Evolutionary conservation across 2,888 invertebrate species (phyloP).

Genomic region (Taphrorychus bicolor): DNA sequence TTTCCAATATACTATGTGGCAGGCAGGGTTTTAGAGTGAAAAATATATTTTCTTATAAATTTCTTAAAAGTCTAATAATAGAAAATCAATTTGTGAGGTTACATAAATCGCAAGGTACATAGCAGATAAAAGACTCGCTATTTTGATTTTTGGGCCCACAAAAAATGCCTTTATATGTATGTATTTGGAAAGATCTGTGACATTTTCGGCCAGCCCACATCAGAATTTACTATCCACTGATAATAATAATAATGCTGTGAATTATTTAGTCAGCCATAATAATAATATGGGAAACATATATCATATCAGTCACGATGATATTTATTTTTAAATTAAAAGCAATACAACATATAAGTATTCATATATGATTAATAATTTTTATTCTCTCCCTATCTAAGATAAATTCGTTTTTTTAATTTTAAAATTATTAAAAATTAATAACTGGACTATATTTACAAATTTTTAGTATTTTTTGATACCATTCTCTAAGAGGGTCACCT

Average conservation of each 20-base stretch:
- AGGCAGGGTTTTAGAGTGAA: conserved; percentile 49
- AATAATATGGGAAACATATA: conserved; percentile 47
- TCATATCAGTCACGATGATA: conserved; percentile 59
- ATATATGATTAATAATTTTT: conserved; percentile 54
- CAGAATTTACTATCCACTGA: conserved; percentile 23
- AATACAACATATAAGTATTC: conserved; percentile 62
- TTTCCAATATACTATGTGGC: conserved; percentile 49
- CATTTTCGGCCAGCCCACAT: conserved; percentile 19
- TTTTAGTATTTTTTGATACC: conserved; percentile 51
- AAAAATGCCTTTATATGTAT: too few relatives aligned
- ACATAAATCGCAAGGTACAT: conserved; percentile 58
- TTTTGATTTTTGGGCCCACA: neutral
- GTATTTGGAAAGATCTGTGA: neutral
- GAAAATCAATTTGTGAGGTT: conserved; percentile 42
- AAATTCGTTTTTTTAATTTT: conserved; percentile 62
- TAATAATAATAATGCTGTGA: conserved; percentile 41
- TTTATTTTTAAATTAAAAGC: conserved; percentile 51
- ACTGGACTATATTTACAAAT: conserved; percentile 62
- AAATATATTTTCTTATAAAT: conserved; percentile 46
- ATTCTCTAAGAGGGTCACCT: conserved; percentile 41
- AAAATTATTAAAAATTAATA: conserved; percentile 61
- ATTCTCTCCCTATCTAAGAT: conserved; percentile 60
- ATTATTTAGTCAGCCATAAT: too few relatives aligned
- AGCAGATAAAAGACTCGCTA: conserved; percentile 54
- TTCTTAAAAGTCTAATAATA: conserved; percentile 35